Conservation (phyloP, 2,797 vertebrate genomes). For the Gallirallus australis region DNA sequence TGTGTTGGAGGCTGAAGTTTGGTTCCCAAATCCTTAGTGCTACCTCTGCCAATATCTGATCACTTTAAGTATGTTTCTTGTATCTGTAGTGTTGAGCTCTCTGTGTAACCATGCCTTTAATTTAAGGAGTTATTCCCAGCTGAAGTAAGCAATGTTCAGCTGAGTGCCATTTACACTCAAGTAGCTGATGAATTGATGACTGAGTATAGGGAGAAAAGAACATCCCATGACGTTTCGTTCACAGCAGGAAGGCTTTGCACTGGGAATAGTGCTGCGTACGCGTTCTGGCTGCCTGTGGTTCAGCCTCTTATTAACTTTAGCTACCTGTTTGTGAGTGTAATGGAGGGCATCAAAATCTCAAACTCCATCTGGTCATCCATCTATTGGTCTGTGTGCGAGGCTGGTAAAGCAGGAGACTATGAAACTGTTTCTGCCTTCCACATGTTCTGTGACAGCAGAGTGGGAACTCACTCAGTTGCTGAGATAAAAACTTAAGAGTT, state of each 20-base stretch:
- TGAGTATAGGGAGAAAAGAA: background rate
- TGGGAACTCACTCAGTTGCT: background rate
- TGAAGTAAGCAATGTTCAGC: background rate
- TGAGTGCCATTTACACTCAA: background rate
- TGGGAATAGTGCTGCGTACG: background rate
- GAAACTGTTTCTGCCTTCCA: background rate
- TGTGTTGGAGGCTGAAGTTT: background rate
- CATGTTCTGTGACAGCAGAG: accelerated
- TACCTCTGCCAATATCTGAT: background rate
- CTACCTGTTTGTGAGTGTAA: background rate
- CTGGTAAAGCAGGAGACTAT: background rate
- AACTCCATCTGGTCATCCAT: background rate
- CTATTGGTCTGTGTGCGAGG: background rate
- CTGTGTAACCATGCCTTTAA: background rate
- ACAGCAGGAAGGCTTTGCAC: background rate
- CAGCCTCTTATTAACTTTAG: background rate
- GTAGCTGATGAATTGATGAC: background rate
- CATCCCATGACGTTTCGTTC: background rate
- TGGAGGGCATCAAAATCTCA: background rate
- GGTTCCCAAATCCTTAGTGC: background rate
- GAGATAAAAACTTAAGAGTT: background rate
- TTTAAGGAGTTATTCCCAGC: background rate
- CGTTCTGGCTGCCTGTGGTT: background rate
- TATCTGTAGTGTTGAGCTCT: background rate
- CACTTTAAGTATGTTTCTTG: background rate